Base-by-base conservation (phyloP, 2,797 vertebrate genomes). In the Cynopterus sphinx region DNA sequence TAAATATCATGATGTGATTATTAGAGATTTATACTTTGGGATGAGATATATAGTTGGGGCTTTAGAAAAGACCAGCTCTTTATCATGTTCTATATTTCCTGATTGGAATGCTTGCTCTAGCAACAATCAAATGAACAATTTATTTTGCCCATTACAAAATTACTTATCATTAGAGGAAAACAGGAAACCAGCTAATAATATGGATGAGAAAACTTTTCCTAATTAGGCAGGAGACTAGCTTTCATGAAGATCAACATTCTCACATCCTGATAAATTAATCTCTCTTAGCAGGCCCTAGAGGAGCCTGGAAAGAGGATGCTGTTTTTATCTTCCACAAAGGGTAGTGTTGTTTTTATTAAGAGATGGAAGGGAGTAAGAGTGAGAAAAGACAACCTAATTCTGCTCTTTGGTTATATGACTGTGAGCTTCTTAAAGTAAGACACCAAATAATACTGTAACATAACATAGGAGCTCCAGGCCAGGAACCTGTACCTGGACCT, bases 171-270 rank as follows among this genome's bases (percentile, higher is more conserved):
- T 84, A 93, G 82, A 51, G 11, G 91, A 65, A 96, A 95, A 91
- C 53, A 92, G 78, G 59, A 96, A 95, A 53, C 22, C 43, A 87
- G 28, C 70, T 89, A 84, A 28, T 82, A 86, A 91, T 89, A 90
- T 81, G 43, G 6, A 92, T 79, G 75, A 70, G 43, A 87, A 87
- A 79, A 92, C 31, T 83, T 91, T 78, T 83, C 65, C 79, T 93
- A 95, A 97, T 96, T 96, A 91, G 53, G 82, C 79, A 92, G 86
- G 41, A 94, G 74, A 67, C 33, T 82, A 92, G 74, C 63, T 89
- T 95, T 93, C 91, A 89, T 91, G 83, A 96, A 97, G 75, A 93
- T 96, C 83, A 95, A 87, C 83, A 77, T 89, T 49, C 83, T 93
- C 59, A 55, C 9, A 82, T 91, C 77, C 94, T 86, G 59, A 86